phyloP scores from a whole-genome alignment of 2,888 invertebrate genomes.

The Octodonta nipae region DNA sequence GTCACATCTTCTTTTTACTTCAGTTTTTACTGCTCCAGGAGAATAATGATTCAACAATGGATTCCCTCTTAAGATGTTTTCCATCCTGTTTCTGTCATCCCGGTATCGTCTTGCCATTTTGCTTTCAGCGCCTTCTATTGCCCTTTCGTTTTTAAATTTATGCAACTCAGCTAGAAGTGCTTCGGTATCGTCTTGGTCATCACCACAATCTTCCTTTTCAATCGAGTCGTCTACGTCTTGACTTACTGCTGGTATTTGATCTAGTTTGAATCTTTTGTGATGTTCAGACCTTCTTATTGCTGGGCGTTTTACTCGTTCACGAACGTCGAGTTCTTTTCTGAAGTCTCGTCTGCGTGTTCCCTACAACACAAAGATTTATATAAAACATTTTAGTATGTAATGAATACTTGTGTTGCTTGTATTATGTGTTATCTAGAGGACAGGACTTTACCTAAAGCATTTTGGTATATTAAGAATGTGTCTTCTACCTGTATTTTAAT shows the following conservation, averaged over 20 bases:
- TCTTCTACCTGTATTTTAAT: slow-evolving; percentile 91
- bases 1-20: slow-evolving; percentile 91
- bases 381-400: background rate
- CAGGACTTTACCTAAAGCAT: no score
- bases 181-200: slow-evolving; percentile 89
- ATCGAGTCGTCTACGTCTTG: slow-evolving; percentile 93
- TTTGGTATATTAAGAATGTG: no score
- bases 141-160: slow-evolving; percentile 89
- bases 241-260: slow-evolving; percentile 72
- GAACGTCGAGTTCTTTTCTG: slow-evolving; percentile 88
- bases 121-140: slow-evolving; percentile 78
- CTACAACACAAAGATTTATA: slow-evolving; percentile 47
- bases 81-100: slow-evolving; percentile 93
- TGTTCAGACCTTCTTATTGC: slow-evolving; percentile 29
- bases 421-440: no score
- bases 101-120: slow-evolving; percentile 83
- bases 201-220: slow-evolving; percentile 72
- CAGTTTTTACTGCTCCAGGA: slow-evolving; percentile 57
- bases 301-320: slow-evolving; percentile 50
- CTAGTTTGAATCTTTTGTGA: slow-evolving; percentile 55
- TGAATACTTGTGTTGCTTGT: no score
- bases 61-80: slow-evolving; percentile 95
- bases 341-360: slow-evolving; percentile 87
- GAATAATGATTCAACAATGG: slow-evolving; percentile 78
- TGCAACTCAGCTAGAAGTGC: slow-evolving; percentile 86